Evolutionary conservation across 2,113 vertebrate species (phyloP).

Genomic region (Lepus europaeus): DNA sequence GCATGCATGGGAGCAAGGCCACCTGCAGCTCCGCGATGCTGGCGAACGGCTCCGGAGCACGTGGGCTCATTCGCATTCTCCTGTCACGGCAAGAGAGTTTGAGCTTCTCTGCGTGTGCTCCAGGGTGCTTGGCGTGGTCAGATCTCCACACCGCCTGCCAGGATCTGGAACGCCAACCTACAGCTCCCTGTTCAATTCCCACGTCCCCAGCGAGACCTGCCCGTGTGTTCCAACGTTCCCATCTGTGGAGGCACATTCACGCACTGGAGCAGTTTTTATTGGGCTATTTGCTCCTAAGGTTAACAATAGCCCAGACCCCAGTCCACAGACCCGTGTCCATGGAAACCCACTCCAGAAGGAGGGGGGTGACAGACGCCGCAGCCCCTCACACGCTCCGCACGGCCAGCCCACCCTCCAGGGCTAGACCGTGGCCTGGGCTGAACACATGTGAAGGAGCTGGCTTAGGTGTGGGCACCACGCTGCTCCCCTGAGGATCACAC

Average conservation of each 20-base stretch:
- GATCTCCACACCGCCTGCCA: background rate
- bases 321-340: background rate
- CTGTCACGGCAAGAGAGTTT: background rate
- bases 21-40: too few species aligned
- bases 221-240: too few species aligned
- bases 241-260: background rate
- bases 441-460: background rate
- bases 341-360: background rate
- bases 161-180: background rate
- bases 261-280: background rate
- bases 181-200: background rate
- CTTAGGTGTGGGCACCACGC: background rate
- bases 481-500: background rate
- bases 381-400: too few species aligned
- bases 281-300: background rate
- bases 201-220: too few species aligned
- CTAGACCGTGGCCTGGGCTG: too few species aligned
- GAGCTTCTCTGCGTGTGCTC: background rate
- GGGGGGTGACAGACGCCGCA: background rate
- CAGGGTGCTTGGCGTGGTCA: background rate
- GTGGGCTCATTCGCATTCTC: background rate
- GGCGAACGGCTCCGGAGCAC: too few species aligned
- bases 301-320: background rate
- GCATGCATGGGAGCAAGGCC: too few species aligned
- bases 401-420: background rate